These are phyloP conservation scores for Eumaeus atala DNA, from an alignment of 1,140 invertebrate species.

Conservation along the genomic window DNA sequence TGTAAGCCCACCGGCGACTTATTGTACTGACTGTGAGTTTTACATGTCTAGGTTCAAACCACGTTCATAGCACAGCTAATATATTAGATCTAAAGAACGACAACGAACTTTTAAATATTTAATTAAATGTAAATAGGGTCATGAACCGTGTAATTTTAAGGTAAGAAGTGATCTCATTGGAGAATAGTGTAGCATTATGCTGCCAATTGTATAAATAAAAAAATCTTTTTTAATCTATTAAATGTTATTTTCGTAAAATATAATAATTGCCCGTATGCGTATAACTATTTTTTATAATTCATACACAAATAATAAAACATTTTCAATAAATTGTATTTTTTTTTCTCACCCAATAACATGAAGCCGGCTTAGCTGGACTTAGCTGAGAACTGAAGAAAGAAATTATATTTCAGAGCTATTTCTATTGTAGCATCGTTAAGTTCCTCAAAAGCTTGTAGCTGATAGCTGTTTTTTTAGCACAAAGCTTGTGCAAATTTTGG, in stretches of 20 bases:
- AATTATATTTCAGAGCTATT: too few species aligned
- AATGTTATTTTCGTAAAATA: neutral
- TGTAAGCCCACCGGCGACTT: slow-evolving; percentile 82
- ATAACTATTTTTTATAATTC: slow-evolving; percentile 2
- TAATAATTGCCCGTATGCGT: neutral
- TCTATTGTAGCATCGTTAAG: too few species aligned
- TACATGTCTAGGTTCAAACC: slow-evolving; percentile 91
- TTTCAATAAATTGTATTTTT: slow-evolving; percentile 5
- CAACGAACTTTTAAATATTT: slow-evolving; percentile 15
- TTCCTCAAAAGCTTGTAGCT: too few species aligned
- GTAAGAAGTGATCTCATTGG: slow-evolving; percentile 55
- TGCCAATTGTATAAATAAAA: slow-evolving; percentile 11
- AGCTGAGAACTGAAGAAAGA: too few species aligned
- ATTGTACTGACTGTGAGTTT: slow-evolving; percentile 92
- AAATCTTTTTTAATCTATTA: slow-evolving; percentile 5
- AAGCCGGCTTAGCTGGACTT: too few species aligned
- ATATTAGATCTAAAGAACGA: slow-evolving; percentile 2
- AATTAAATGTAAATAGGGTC: slow-evolving; percentile 29
- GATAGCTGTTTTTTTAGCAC: too few species aligned
- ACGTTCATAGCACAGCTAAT: slow-evolving; percentile 44
- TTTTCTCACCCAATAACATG: neutral
- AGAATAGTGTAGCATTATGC: slow-evolving; percentile 27
- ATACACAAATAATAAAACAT: slow-evolving; percentile 4
- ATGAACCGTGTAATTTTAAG: slow-evolving; percentile 15
- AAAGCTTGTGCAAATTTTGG: too few species aligned